Evolutionary conservation across 2,888 invertebrate genomes (phyloP).

Genomic region (Drosophila robusta): DNA sequence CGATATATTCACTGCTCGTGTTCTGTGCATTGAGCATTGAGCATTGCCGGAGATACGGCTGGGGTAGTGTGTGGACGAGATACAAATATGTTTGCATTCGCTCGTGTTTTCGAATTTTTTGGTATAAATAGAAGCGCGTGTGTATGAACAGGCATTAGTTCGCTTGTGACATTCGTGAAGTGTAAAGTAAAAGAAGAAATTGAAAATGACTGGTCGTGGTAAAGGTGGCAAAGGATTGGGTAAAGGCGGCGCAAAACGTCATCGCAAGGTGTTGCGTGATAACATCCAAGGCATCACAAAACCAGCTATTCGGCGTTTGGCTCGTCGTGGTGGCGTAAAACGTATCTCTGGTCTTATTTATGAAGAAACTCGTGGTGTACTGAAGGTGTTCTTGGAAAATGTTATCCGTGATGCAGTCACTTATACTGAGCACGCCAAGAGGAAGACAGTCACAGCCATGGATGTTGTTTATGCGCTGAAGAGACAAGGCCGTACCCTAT

Average conservation of each 20-base stretch:
- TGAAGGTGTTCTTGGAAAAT: slow-evolving; percentile 89
- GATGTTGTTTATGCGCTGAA: slow-evolving; percentile 93
- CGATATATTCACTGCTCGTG: slow-evolving; percentile 20
- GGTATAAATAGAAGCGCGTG: slow-evolving; percentile 40
- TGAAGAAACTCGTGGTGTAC: slow-evolving; percentile 91
- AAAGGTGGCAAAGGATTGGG: slow-evolving; percentile 92
- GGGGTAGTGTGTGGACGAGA: slow-evolving; percentile 1
- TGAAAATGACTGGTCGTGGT: slow-evolving; percentile 91
- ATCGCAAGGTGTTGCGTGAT: slow-evolving; percentile 92
- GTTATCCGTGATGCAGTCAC: slow-evolving; percentile 92
- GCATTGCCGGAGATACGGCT: background rate
- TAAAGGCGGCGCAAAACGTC: slow-evolving; percentile 93
- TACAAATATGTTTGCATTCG: background rate
- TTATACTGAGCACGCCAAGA: slow-evolving; percentile 92
- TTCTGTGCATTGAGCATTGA: slow-evolving; percentile 10
- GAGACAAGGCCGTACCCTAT: slow-evolving; percentile 90
- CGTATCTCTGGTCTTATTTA: slow-evolving; percentile 91
- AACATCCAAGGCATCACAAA: slow-evolving; percentile 90
- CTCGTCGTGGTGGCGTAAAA: slow-evolving; percentile 89
- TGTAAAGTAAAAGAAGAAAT: slow-evolving; percentile 88
- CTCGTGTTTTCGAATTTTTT: background rate
- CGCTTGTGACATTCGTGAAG: background rate
- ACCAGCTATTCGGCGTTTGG: slow-evolving; percentile 91
- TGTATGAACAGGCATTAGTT: background rate
- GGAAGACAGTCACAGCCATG: slow-evolving; percentile 94